Evolutionary conservation across 2,113 vertebrate species (phyloP), one percentile per base, ranked within the genome.

Genomic region (Meles meles): DNA sequence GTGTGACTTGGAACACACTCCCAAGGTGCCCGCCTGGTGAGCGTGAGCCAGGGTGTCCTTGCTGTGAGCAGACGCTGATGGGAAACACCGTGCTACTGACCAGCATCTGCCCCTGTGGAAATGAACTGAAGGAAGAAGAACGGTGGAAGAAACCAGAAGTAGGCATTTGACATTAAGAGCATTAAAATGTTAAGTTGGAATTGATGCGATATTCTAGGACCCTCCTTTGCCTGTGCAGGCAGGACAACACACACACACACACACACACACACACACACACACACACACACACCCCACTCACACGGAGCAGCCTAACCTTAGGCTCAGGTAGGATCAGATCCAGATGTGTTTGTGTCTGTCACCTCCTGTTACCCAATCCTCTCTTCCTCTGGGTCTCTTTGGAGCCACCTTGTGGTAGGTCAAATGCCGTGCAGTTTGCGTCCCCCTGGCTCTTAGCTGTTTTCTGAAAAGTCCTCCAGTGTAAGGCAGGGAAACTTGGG

Each of bases 21-120:
- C 6, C 6, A 3, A 39, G 29, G 9, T 29, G 8, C 47, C 3
- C 0, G 13, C 15, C 20, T 3, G 4, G 34, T 47, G 21, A 10
- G 10, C 59, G 49, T 37, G 34, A 18, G 42, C 13, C 9, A 42
- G 3, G 2, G 18, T 77, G 80, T 61, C 29, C 1, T 44, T 39
- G 55, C 27, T n/a, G 4, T 27, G 27, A 7, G 15, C 20, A 31
- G n/a, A 37, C 3, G 11, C 44, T 27, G 27, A 2, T 52, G 23
- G 49, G 5, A 65, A 84, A 42, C 81, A 6, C 13, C 11, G 1
- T 17, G 9, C 15, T 1, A 1, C 31, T 49, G 83, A 42, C 49
- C 44, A 59, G n/a, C 25, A 39, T 12, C 76, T 59, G 37, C 5
- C 4, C 29, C 25, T 11, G 39, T 61, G n/a, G 5, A 72, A 88